phyloP scores from a whole-genome alignment of 1,140 invertebrate species.

The Sogatella furcifera region DNA sequence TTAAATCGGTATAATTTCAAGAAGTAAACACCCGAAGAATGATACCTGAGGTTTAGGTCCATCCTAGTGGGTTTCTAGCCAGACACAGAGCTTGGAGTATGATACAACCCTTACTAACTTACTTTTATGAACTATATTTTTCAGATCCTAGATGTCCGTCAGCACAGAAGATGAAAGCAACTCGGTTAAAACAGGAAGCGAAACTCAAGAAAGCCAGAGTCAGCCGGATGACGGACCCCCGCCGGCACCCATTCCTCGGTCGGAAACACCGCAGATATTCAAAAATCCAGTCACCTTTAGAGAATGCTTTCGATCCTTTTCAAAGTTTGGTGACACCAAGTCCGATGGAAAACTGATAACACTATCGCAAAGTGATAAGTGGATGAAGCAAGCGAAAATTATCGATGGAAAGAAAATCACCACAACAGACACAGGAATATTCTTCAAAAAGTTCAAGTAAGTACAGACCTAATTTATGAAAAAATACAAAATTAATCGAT shows the following conservation, averaged over 20 bases:
- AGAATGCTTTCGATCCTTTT: conserved; percentile 50
- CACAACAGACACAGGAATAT: conserved; percentile 79
- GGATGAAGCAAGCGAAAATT: conserved; percentile 91
- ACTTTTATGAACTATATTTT: no score
- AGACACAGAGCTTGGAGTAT: no score
- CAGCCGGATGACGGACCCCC: neutral
- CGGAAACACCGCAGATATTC: neutral
- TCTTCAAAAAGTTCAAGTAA: conserved; percentile 80
- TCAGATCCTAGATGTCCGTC: neutral
- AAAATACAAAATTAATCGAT: no score
- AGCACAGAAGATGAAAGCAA: neutral
- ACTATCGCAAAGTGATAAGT: conserved; percentile 82
- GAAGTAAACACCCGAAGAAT: no score
- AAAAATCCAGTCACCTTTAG: neutral
- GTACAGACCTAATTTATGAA: conserved; percentile 15
- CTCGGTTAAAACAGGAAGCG: neutral
- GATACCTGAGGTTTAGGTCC: no score
- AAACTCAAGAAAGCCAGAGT: neutral
- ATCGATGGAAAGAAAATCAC: conserved; percentile 82
- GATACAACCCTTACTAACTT: no score
- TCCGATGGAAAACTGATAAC: conserved; percentile 79
- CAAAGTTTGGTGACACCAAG: conserved; percentile 80
- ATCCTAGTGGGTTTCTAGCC: no score
- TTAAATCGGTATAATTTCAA: no score
- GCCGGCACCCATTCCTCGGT: no score